Evolutionary conservation across 2,797 vertebrate species (phyloP), one percentile per base, ranked within the genome.

Genomic region (Anguilla anguilla): DNA sequence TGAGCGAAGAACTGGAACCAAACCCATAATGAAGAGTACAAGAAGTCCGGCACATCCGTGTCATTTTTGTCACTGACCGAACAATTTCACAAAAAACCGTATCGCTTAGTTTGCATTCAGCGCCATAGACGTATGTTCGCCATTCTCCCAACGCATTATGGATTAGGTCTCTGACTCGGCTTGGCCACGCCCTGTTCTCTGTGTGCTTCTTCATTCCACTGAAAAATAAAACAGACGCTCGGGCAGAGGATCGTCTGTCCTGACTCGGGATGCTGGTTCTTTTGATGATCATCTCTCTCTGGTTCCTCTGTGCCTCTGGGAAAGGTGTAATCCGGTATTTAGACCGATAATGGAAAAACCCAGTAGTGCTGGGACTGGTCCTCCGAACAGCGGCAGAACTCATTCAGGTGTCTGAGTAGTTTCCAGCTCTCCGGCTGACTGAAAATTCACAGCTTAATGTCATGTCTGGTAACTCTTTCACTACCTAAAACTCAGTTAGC

Each of bases 351-450:
- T 51, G 46, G 79, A 25, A 13, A n/a, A 82, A 11, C 79, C 79
- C 51, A 51, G 1, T 25, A 17, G 43, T 11, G 79, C n/a, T 51
- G 43, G 28, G 79, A 10, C 84, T n/a, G 7, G 86, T 69, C 90
- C 3, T 88, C 93, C 94, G 89, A 89, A 90, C 94, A 95, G 85
- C 93, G 94, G 93, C 94, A 92, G 90, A 81, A 5, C 94, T 93
- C 87, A 86, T 88, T 88, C 89, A 81, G 86, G 85, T 15, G 17
- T 25, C 3, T 25, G n/a, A 82, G 43, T 49, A 10, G 22, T 82
- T 82, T 43, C 39, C 77, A 81, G 35, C 19, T 74, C 39, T 74
- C 11, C 0, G 9, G 3, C 72, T 35, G 72, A 17, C n/a, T 82
- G 43, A 49, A 49, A 82, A 49, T 11, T 1, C 46, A 46, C 25